Conservation (phyloP, 2,888 invertebrate species). For the Drymonia ruficornis region DNA sequence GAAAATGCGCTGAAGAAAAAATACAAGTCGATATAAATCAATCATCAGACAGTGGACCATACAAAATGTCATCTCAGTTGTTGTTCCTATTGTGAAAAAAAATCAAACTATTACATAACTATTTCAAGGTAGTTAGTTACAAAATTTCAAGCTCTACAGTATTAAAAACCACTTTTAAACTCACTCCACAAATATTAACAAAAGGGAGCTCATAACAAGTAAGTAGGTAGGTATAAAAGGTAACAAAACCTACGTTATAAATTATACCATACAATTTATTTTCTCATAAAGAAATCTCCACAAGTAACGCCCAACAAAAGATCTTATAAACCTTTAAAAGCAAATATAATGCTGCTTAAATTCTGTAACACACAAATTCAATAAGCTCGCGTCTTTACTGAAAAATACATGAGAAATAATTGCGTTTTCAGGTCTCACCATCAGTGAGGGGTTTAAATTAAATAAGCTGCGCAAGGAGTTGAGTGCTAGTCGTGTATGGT, state of each 20-base stretch:
- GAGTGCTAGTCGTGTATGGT: slow-evolving; percentile 18
- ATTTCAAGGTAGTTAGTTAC: no score
- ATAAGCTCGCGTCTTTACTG: slow-evolving; percentile 33
- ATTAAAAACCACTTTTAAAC: no score
- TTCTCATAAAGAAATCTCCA: neutral
- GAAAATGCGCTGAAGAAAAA: no score
- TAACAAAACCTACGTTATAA: neutral
- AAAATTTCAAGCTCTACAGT: no score
- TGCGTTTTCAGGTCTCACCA: slow-evolving; percentile 29
- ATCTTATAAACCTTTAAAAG: slow-evolving; percentile 17
- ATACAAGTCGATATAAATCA: no score
- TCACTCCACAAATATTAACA: no score
- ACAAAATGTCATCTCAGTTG: no score
- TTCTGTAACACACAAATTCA: slow-evolving; percentile 29
- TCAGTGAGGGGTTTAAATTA: slow-evolving; percentile 29
- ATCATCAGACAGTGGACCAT: no score
- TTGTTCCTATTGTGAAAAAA: no score
- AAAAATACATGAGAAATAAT: slow-evolving; percentile 44
- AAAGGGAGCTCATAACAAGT: no score
- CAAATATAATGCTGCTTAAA: slow-evolving; percentile 31
- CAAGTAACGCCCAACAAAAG: slow-evolving; percentile 5
- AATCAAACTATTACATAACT: no score
- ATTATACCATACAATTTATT: neutral
- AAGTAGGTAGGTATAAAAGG: no score
- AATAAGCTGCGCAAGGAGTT: slow-evolving; percentile 21